phyloP scores from a whole-genome alignment of 2,797 vertebrate genomes.

The Muraenolepis orangiensis region DNA sequence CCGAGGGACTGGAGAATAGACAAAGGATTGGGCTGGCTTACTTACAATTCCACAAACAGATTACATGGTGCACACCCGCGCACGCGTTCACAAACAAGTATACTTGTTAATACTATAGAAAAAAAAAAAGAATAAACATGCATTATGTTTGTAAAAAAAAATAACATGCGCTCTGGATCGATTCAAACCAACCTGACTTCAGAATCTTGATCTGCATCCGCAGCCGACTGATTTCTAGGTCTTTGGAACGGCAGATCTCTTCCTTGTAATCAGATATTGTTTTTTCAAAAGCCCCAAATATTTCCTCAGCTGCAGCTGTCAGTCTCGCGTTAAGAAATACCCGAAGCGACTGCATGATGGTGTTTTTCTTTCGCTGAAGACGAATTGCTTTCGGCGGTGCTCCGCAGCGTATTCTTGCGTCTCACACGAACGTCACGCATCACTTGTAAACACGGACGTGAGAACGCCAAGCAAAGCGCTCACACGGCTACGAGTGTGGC shows the following conservation, averaged over 20 bases:
- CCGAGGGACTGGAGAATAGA: conserved; percentile 31
- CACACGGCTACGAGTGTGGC: rapidly evolving
- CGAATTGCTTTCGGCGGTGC: neutral
- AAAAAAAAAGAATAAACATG: neutral
- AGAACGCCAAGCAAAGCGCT: conserved; percentile 2
- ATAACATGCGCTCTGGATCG: neutral
- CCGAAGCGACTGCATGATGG: conserved; percentile 52
- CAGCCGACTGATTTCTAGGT: conserved; percentile 64
- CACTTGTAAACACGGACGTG: conserved; percentile 68
- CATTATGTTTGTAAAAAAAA: neutral
- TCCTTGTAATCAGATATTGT: conserved; percentile 65
- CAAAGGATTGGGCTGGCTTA: neutral
- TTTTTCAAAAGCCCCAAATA: conserved; percentile 62
- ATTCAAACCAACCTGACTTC: conserved; percentile 54
- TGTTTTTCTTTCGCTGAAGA: neutral
- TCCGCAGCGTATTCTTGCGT: conserved; percentile 1
- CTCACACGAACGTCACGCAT: conserved; percentile 62
- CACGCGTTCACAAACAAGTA: neutral
- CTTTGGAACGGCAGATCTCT: conserved; percentile 62
- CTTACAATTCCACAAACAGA: neutral
- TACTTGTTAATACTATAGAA: neutral
- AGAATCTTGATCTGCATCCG: conserved; percentile 62
- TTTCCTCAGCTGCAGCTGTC: conserved; percentile 64
- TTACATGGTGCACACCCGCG: too few species aligned
- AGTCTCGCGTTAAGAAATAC: conserved; percentile 60